Evolutionary conservation across 2,888 invertebrate genomes (phyloP).

Genomic region (Dynastes maya): DNA sequence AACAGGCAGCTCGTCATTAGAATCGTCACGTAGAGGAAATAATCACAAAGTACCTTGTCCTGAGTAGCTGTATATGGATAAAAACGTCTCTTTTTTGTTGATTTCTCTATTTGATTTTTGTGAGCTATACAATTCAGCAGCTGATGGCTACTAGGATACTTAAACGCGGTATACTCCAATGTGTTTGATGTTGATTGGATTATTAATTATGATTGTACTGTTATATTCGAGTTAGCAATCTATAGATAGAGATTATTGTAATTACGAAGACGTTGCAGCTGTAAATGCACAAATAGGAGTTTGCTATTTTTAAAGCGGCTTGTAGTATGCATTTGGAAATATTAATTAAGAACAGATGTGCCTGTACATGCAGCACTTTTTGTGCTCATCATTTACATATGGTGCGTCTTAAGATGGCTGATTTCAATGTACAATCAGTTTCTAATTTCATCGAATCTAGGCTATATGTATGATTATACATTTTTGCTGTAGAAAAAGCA

Average conservation of each 20-base stretch:
- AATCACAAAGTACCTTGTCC: too few relatives aligned
- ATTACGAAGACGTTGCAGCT: not conserved
- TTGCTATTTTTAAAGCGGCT: not conserved
- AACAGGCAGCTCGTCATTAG: not conserved
- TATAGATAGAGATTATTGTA: not conserved
- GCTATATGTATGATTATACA: too few relatives aligned
- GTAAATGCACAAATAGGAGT: not conserved
- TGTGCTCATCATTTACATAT: too few relatives aligned
- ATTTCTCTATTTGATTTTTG: too few relatives aligned
- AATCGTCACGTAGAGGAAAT: too few relatives aligned
- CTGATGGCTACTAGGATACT: not conserved
- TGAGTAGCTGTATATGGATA: too few relatives aligned
- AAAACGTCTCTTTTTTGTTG: too few relatives aligned
- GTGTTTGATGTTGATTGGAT: not conserved
- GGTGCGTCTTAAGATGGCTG: too few relatives aligned
- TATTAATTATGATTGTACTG: conserved; percentile 6
- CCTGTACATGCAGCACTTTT: too few relatives aligned
- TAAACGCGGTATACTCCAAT: not conserved
- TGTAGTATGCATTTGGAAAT: not conserved
- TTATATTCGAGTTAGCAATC: not conserved
- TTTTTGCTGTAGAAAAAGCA: too few relatives aligned
- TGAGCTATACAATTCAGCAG: not conserved
- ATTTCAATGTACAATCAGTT: too few relatives aligned
- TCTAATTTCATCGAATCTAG: too few relatives aligned
- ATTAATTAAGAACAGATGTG: not conserved